These are phyloP conservation scores for Carollia perspicillata DNA, from an alignment of 2,113 vertebrate genomes.

Conservation along the genomic window DNA sequence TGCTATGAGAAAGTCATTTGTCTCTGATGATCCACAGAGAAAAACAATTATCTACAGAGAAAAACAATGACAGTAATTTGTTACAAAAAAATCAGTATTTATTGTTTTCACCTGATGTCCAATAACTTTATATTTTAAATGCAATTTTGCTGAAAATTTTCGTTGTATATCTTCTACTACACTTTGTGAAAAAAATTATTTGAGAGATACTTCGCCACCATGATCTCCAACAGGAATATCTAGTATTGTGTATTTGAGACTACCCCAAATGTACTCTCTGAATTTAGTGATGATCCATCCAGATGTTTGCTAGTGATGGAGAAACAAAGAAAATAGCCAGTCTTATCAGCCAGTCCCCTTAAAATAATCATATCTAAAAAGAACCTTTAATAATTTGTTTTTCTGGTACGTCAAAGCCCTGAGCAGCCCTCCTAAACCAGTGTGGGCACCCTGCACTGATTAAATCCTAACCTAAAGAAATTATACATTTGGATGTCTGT, in stretches of 20 bases:
- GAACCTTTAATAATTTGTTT: not conserved
- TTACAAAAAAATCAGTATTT: not conserved
- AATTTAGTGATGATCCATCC: not conserved
- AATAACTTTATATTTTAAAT: not conserved
- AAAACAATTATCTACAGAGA: not conserved
- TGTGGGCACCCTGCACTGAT: not conserved
- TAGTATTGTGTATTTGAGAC: not conserved
- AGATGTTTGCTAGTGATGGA: not conserved
- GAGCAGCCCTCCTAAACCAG: not conserved
- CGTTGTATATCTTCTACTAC: not conserved
- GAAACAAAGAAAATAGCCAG: not conserved
- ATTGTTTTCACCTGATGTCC: not conserved
- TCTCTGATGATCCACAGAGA: not conserved
- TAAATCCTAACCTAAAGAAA: not conserved
- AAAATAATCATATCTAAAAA: not conserved
- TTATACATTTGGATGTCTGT: not conserved
- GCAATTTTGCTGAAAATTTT: not conserved
- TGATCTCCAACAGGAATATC: not conserved
- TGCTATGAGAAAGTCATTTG: not conserved
- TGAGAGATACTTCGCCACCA: not conserved
- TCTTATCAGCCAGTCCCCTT: not conserved
- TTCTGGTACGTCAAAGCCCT: not conserved
- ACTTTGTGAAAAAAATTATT: not conserved
- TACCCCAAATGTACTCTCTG: not conserved
- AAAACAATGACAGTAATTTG: not conserved